A percentile compares a stretch with the other conserved stretches of the same genome.
These are phyloP conservation scores for Corythoichthys intestinalis DNA, from an alignment of 2,113 vertebrate genomes.

Conservation along the genomic window DNA sequence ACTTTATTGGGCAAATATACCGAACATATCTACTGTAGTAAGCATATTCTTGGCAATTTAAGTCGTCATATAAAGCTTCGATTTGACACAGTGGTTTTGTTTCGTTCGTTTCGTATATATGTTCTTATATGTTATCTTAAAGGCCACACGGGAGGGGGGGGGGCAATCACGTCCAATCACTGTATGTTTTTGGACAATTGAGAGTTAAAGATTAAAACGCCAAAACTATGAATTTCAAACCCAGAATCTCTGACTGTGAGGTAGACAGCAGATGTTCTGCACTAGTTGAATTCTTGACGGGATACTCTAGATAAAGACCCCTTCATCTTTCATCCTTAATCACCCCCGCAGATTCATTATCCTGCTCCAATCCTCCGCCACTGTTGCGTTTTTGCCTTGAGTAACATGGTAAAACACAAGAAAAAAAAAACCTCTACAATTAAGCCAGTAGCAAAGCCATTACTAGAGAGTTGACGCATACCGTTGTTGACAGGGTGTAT, in stretches of 20 bases:
- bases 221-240: not conserved
- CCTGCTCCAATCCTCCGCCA: slow-evolving; percentile 5
- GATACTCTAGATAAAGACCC: not conserved
- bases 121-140: not conserved
- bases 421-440: slow-evolving; percentile 9
- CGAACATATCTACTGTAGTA: not conserved
- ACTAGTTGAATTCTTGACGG: not conserved
- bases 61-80: not conserved
- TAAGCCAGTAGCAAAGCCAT: slow-evolving; percentile 26
- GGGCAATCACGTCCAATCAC: too few relatives aligned
- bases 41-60: not conserved
- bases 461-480: slow-evolving; percentile 30
- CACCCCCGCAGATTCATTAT: not conserved
- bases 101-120: not conserved
- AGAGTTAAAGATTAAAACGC: not conserved
- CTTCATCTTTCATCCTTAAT: not conserved
- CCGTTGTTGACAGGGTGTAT: slow-evolving; percentile 28
- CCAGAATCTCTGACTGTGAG: not conserved
- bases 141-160: not conserved
- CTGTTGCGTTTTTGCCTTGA: slow-evolving; percentile 29
- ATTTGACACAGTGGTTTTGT: not conserved
- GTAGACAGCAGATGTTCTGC: not conserved
- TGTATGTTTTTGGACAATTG: not conserved
- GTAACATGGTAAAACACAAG: slow-evolving; percentile 19
- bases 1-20: not conserved